A percentile compares a stretch with the other conserved stretches of the same genome.
Evolutionary conservation across 2,113 vertebrate species (phyloP).

Genomic region (Paedocypris sp.): DNA sequence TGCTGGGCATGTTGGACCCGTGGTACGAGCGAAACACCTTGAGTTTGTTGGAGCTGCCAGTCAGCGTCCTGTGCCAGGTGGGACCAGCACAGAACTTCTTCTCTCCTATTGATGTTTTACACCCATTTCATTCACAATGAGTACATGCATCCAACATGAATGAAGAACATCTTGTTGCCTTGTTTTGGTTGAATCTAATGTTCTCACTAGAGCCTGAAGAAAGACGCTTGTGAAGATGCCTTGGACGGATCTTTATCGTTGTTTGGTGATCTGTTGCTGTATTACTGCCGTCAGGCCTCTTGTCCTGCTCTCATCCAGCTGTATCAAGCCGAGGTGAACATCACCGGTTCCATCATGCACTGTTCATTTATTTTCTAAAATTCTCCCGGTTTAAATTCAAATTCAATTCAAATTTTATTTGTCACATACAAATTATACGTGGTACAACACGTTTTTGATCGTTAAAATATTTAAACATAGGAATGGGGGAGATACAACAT

Average conservation of each 20-base stretch:
- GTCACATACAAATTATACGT: no score
- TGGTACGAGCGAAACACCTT: slow-evolving; percentile 92
- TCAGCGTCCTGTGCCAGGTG: slow-evolving; percentile 83
- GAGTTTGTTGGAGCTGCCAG: slow-evolving; percentile 77
- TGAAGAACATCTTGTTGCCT: no score
- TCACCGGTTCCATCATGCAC: not conserved
- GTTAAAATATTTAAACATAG: no score
- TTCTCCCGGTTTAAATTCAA: no score
- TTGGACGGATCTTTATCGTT: slow-evolving; percentile 72
- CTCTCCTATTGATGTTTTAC: not conserved
- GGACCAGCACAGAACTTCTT: not conserved
- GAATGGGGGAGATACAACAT: no score
- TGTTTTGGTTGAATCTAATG: not conserved
- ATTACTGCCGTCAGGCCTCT: slow-evolving; percentile 81
- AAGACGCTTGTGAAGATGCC: slow-evolving; percentile 45
- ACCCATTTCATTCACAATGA: not conserved
- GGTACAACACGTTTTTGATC: no score
- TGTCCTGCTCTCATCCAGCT: slow-evolving; percentile 80
- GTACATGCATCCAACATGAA: not conserved
- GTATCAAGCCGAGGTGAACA: slow-evolving; percentile 81
- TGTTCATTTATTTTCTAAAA: no score
- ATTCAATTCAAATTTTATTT: no score
- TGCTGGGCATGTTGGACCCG: slow-evolving; percentile 90
- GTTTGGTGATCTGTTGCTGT: slow-evolving; percentile 86
- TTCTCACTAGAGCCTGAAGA: slow-evolving; percentile 65